Base-by-base conservation (phyloP, 2,888 invertebrate species). In the Anoplius nigerrimus region DNA sequence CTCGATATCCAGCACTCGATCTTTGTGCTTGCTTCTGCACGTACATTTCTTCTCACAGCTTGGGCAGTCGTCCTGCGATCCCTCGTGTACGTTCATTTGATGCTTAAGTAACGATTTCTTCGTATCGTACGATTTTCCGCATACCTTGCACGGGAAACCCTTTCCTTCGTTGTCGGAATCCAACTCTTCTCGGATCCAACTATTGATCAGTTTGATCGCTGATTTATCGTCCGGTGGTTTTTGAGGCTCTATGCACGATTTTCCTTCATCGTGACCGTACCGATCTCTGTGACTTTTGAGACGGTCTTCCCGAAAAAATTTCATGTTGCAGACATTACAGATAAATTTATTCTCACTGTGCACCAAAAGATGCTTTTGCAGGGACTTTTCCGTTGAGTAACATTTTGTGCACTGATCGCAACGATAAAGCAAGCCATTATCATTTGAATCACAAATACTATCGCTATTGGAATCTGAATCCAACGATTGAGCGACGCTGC, bases 181-280 rank as follows among this genome's bases (percentile, higher is more conserved):
- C 15, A 87, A 61, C 61, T 87, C 84, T 56, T 85, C 84, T 20
- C 82, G 72, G 45, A 86, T 85, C 86, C 86, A 86, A 15, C 66
- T 82, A 51, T 86, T 86, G 62, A 86, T 86, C 18, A 86, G 60
- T 60, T 85, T 86, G 18, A 86, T 81, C 0, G 82, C 80, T 0
- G 82, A 79, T 54, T 83, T 83, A 8, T 83, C 82, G 20, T 85
- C 85, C 0, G 78, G 74, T 15, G 82, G 82, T 61, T 79, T 82
- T 62, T 80, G 75, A 3, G 69, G 57, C 24, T 81, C 79, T 13
- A 60, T 45, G 16, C 69, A 66, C 13, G 22, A 56, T 34, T 76
- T 74, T 21, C 71, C 71, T 13, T 82, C 78, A 13, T 78, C 66
- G 27, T 84, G 79, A 2, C 75, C 76, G 16, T 79, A 78, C 13